phyloP scores from a whole-genome alignment of 1,140 invertebrate genomes.

The Limonius californicus region DNA sequence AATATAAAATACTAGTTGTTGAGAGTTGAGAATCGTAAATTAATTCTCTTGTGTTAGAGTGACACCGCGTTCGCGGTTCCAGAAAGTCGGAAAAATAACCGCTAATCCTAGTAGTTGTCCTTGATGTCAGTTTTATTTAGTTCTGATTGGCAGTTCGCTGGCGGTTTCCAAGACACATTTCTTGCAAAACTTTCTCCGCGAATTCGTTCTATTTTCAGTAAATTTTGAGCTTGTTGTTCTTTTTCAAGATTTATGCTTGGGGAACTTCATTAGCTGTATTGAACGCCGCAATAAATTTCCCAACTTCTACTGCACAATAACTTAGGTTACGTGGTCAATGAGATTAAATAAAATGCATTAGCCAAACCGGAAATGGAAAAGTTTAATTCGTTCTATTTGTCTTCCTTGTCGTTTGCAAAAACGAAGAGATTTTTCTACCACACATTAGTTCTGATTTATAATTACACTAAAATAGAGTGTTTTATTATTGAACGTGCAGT shows the following conservation, averaged over 20 bases:
- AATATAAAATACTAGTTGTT: too few species aligned
- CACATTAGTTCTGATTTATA: too few species aligned
- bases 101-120: too few species aligned
- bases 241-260: slow-evolving; percentile 35
- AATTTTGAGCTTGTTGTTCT: slow-evolving; percentile 22
- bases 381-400: slow-evolving; percentile 43
- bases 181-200: not conserved
- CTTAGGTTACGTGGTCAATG: slow-evolving; percentile 40
- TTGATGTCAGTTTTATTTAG: too few species aligned
- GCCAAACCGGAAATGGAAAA: slow-evolving; percentile 40
- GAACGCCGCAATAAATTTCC: slow-evolving; percentile 42
- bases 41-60: too few species aligned
- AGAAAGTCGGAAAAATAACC: too few species aligned
- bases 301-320: slow-evolving; percentile 41
- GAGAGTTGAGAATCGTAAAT: too few species aligned
- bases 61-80: too few species aligned
- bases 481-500: too few species aligned
- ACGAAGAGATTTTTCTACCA: too few species aligned
- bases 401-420: slow-evolving; percentile 17
- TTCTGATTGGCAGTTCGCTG: not conserved
- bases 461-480: too few species aligned
- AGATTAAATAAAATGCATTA: slow-evolving; percentile 44
- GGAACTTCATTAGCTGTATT: slow-evolving; percentile 44
- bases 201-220: slow-evolving; percentile 1
- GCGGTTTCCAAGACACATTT: not conserved